phyloP scores from a whole-genome alignment of 2,113 vertebrate genomes.

The Tragelaphus strepsiceros region DNA sequence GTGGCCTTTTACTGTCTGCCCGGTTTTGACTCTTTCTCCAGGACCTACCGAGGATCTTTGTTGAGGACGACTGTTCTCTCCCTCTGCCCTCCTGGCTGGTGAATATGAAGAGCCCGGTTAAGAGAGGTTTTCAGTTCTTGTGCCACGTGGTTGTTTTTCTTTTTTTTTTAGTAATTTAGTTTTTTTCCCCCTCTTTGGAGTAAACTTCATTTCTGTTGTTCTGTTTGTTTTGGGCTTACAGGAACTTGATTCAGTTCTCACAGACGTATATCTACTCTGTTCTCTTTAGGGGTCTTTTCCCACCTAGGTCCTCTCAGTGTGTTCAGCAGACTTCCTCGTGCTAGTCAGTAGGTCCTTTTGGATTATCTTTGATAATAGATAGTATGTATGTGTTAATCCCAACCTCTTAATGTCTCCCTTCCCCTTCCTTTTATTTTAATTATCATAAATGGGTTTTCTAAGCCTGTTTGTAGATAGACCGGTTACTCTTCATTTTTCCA shows the following conservation, averaged over 20 bases:
- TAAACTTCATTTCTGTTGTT: not conserved
- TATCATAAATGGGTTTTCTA: not conserved
- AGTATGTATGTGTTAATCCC: not conserved
- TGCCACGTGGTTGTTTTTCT: accelerated
- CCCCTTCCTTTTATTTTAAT: not conserved
- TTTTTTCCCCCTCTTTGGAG: not conserved
- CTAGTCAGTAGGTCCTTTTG: not conserved
- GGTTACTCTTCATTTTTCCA: not conserved
- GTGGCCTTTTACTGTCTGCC: not conserved
- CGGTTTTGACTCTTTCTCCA: not conserved
- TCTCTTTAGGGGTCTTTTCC: not conserved
- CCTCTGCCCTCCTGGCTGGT: not conserved
- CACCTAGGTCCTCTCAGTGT: not conserved
- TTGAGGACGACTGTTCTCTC: not conserved
- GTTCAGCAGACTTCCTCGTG: not conserved
- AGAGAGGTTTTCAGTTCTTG: not conserved
- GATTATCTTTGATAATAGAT: not conserved
- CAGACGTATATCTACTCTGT: accelerated
- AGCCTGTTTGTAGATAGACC: not conserved
- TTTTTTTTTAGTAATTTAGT: not conserved
- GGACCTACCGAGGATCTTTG: not conserved
- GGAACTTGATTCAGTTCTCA: not conserved
- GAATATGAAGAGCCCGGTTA: not conserved
- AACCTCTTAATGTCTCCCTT: not conserved
- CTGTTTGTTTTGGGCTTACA: not conserved